Base-by-base conservation (phyloP, 2,113 vertebrate genomes). In the Psephotus haematonotus region DNA sequence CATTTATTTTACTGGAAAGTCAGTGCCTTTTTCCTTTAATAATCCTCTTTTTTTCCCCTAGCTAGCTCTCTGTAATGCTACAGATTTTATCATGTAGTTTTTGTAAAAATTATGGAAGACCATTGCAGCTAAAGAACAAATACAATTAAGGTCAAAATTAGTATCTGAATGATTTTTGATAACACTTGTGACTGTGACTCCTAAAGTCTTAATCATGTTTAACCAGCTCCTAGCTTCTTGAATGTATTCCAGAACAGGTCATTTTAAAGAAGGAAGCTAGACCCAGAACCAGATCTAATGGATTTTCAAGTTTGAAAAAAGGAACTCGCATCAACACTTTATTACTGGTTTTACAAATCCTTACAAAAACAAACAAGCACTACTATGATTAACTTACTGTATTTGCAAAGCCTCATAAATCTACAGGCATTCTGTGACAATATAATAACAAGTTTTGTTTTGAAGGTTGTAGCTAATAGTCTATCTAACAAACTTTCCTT, bases 361-460 rank as follows among this genome's bases (percentile, higher is more conserved):
- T 92, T 71, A 88, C 60, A 68, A 93, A 97, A 97, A 97, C 91
- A 98, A 97, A 96, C 74, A 96, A 96, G 59, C 79, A 96, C 78
- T 95, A 97, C 91, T 95, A 93, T 93, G 96, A 97, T 97, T 97
- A 97, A 97, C 97, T 97, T 96, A 94, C 87, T 97, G 77, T 93
- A 94, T 97, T 98, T 95, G 84, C 76, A 82, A 96, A 86, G 94
- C 90, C 95, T 96, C 96, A 95, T 91, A 98, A 96, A 96, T 93
- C 91, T 93, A 88, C 46, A 95, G 74, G 92, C 94, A 86, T 86
- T 97, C 88, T 80, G 86, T 46, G 49, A 95, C 90, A 96, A 96
- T 91, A 95, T 96, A 95, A 57, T 92, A 97, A 95, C 43, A 97
- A 95, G 60, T 95, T 97, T 95, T 96, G 76, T 96, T 97, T 93